These are phyloP conservation scores for Metacarcinus magister DNA, from an alignment of 2,888 invertebrate species.

Conservation along the genomic window DNA sequence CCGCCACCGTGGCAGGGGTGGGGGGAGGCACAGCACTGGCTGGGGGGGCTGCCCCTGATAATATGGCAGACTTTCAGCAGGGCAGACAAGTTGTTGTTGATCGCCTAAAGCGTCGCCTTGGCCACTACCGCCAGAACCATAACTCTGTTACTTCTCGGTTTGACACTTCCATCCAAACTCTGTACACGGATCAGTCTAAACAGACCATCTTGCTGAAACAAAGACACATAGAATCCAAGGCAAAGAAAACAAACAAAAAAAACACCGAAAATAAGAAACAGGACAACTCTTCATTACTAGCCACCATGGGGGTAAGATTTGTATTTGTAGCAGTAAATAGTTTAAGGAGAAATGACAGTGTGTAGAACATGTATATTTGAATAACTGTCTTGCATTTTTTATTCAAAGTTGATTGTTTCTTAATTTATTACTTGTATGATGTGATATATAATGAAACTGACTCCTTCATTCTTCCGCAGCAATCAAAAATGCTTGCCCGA, in stretches of 20 bases:
- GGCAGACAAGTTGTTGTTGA: constrained; percentile 91
- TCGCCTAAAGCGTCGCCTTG: constrained; percentile 92
- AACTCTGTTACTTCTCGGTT: constrained; percentile 94
- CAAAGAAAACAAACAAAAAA: constrained; percentile 93
- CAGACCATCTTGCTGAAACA: constrained; percentile 95
- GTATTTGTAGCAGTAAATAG: not conserved
- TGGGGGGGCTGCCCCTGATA: constrained; percentile 81
- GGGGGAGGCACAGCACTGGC: constrained; percentile 80
- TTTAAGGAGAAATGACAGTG: not conserved
- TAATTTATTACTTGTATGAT: not conserved
- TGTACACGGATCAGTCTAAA: constrained; percentile 95
- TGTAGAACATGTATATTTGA: not conserved
- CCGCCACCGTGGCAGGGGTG: constrained; percentile 81
- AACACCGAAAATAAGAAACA: constrained; percentile 88
- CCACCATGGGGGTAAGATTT: constrained; percentile 82
- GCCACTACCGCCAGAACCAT: constrained; percentile 93
- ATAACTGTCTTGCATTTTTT: not conserved
- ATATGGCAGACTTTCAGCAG: constrained; percentile 83
- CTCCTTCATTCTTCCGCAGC: constrained; percentile 68
- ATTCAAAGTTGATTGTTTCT: not conserved
- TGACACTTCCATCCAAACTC: constrained; percentile 93
- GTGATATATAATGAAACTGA: constrained; percentile 6
- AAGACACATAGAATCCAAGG: constrained; percentile 94
- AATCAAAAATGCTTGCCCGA: constrained; percentile 82
- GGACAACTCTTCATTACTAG: constrained; percentile 81